Conservation (phyloP, 2,113 vertebrate species). For the Pteronura brasiliensis region DNA sequence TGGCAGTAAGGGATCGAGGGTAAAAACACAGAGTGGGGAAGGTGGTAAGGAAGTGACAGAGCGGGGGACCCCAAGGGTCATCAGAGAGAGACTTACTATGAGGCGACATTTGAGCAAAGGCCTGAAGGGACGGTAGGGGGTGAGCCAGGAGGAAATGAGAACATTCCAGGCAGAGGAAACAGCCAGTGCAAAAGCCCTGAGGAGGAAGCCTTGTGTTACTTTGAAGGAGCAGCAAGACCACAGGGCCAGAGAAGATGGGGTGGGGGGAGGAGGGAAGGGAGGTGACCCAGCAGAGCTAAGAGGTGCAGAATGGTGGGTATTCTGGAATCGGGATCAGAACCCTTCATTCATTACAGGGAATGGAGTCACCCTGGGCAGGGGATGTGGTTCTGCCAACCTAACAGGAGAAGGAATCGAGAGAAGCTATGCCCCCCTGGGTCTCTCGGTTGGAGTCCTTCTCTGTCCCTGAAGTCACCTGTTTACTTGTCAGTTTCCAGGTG, state of each 20-base stretch:
- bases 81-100: not conserved
- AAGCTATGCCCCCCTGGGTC: fast-evolving
- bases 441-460: not conserved
- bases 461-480: not conserved
- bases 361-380: not conserved
- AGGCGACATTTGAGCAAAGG: not conserved
- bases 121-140: not conserved
- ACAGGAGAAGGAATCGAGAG: not conserved
- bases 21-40: too few relatives aligned
- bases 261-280: too few relatives aligned
- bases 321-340: not conserved
- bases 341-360: not conserved
- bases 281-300: fast-evolving
- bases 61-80: not conserved
- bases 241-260: too few relatives aligned
- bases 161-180: not conserved
- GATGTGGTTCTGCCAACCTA: too few relatives aligned
- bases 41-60: not conserved
- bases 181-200: not conserved
- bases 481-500: not conserved
- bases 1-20: not conserved
- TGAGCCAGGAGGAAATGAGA: not conserved
- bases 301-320: not conserved
- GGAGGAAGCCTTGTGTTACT: not conserved
- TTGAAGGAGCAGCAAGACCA: not conserved